Evolutionary conservation across 1,140 invertebrate genomes (phyloP), one percentile per base, ranked within the genome.

Genomic region (Saccostrea cuccullata): DNA sequence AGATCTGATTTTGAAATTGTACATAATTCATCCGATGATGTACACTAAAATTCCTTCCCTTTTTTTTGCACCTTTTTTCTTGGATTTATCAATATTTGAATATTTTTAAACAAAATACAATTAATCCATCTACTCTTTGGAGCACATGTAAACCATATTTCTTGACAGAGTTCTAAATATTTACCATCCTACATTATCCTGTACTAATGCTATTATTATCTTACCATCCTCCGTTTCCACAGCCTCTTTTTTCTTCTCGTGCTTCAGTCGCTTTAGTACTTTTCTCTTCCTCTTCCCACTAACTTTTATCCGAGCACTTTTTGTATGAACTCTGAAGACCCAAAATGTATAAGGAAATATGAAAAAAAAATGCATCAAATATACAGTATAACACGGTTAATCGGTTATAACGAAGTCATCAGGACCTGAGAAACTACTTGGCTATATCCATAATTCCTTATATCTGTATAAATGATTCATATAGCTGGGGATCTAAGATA

Each of bases 251-350:
- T 30, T 77, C 70, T 77, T 36, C 15, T 36, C 23, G 12, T 77
- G 70, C 11, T 36, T 26, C 15, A 77, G 70, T 13, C 70, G 23
- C 15, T 77, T 77, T 36, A 77, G 11, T 15, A 77, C 70, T 36
- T 77, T 77, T 13, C 70, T 36, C 30, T 77, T 77, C 30, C 70
- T 77, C 26, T 77, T 77, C 26, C 70, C 70, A 77, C 70, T 30
- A 17, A 77, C 70, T 26, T 77, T 77, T 23, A 77, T 77, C 12
- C 30, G 30, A 26, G 70, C 70, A 77, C 70, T 77, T 26, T 77
- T 77, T 77, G 70, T 77, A 77, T 77, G 70, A 13, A 77, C 30
- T 30, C 70, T 77, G 70, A 11, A 77, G 11, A 47, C 47, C 47
- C 47, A 47, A 47, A 47, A 9, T 47, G 47, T 47, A 2, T 2